Base-by-base conservation (phyloP, 2,888 invertebrate genomes). In the Luperina testacea region DNA sequence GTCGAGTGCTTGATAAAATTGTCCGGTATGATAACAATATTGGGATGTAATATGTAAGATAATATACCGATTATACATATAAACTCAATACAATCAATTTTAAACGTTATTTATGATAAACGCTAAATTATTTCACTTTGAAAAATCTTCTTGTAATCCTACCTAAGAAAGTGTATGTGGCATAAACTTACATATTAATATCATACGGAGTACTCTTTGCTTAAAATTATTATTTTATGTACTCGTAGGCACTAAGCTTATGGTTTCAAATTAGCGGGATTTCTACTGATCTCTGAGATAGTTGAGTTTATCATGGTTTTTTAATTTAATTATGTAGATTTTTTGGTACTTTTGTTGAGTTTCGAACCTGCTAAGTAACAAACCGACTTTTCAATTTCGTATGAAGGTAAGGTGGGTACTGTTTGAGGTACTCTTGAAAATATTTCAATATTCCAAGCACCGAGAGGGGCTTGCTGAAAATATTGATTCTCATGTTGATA, bases 41-140 rank as follows among this genome's bases (percentile, higher is more conserved):
- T 88, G 87, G 85, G 83, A 88, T 89, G 88, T 91, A 90, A 90
- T 90, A 88, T 88, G 92, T 92, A 92, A 92, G 90, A 90, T 92
- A 92, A 92, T 92, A 92, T 90, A 88, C 83, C 88, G 89, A 89
- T 91, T 91, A 91, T 84, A 87, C 85, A 87, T 88, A 90, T 91
- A 89, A 89, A 90, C 91, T 91, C 88, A 90, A 90, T 91, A 90
- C 83, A 91, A 91, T 91, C 92, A 91, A 91, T 91, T 91, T 88
- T 81, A 85, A 85, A 88, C 53, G 84, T 88, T 83, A 86, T 90
- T 89, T 87, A 88, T 89, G 88, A 85, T 75, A 84, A 85, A 85
- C 67, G 82, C 83, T 83, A 87, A 83, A 89, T 89, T 89, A 89
- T 89, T 87, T 88, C 81, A 80, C 72, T 79, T 87, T 89, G 82